Base-by-base conservation (phyloP, 2,113 vertebrate genomes). In the Proterorhinus semilunaris region DNA sequence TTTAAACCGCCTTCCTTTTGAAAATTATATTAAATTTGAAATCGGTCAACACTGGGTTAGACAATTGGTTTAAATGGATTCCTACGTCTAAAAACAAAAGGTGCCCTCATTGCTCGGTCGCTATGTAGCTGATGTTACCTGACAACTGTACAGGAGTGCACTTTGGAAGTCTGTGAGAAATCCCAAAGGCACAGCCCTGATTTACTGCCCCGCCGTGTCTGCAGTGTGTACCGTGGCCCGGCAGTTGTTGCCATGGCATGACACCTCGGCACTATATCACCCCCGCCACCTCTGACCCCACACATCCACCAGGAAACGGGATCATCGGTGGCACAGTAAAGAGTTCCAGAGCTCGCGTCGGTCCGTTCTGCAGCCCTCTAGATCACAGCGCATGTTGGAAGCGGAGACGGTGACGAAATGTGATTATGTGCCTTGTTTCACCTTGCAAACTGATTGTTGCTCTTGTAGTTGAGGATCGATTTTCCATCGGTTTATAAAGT, bases 191-290 rank as follows among this genome's bases (percentile, higher is more conserved):
- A 81, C 62, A 79, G 53, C 76, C 21, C 45, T 77, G 80, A 89
- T 88, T 90, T 87, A 88, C 82, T 66, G 71, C 69, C 79, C 65
- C 5, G 83, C 27, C 27, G 74, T 83, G 70, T 62, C 81, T 79
- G 73, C 83, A 79, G 76, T 84, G 80, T 85, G 76, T 71, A 82
- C 79, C 83, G 68, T 59, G 42, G 64, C 73, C 72, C 73, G 75
- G 46, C 80, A 78, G 75, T 76, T 79, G 86, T 87, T 82, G 59
- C 79, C 67, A 79, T 75, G 80, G 79, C 69, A 69, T 57, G 78
- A 79, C 76, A 80, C 65, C 79, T 77, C 62, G 68, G 86, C 65
- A 74, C 75, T 84, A 44, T 67, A 16, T 87, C 83, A 81, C 84
- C 10, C 57, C 66, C 59, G 82, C 74, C 84, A 78, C 80, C 45